Base-by-base conservation (phyloP, 2,797 vertebrate genomes). In the Sylvia borin region DNA sequence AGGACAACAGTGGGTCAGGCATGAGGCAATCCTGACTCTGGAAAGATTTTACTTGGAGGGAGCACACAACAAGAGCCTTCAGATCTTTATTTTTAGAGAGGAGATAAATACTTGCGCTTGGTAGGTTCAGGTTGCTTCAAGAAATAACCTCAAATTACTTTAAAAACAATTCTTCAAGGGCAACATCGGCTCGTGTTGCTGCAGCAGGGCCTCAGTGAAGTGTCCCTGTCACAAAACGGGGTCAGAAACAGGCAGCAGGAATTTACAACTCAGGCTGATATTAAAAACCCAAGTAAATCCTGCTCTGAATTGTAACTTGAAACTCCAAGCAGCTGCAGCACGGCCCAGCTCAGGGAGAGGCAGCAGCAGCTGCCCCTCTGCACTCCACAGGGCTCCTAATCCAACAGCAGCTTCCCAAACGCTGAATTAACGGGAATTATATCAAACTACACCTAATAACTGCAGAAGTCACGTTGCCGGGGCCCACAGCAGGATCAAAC, bases 301-400 rank as follows among this genome's bases (percentile, higher is more conserved):
- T 25, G 10, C 74, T 50, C 34, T 20, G 68, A 83, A 19, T 7
- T 24, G 88, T 32, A 76, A 94, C 15, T 32, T 13, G 80, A 76
- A 85, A 6, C 48, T 24, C 9, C 68, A 29, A 45, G 78, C 76
- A 88, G 93, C 93, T 85, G 92, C 79, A 54, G 27, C 75, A 24
- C 0, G 1, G 50, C 13, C 71, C 61, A n/a, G 81, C 60, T 22
- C 2, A 27, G 22, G 54, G 66, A 81, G 43, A 70, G 64, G 90
- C 90, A 85, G 76, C 43, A 60, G 14, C 85, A 88, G 92, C 93
- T 90, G 76, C 85, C 13, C 45, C 45, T 0, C 3, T 8, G 67
- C 65, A 10, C 62, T 15, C 36, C 60, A 66, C 71, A 20, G 70
- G 34, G 16, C 40, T 40, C 25, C 29, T 4, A 2, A 17, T 4